Evolutionary conservation across 23 tunicate genomes (phyloP).

Genomic region (Trididemnum miniatum): DNA sequence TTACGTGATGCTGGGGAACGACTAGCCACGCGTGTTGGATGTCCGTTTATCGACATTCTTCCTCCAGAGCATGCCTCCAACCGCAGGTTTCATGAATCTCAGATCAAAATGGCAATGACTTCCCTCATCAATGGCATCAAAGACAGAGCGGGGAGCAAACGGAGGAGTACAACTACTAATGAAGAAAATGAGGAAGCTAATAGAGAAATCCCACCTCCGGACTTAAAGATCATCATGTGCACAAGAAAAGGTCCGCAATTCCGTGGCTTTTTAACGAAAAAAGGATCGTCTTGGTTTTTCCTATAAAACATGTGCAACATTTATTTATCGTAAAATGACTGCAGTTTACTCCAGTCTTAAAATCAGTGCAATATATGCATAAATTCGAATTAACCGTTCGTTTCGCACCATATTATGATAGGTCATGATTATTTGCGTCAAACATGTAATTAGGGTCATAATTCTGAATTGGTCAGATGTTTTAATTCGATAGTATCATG

Average conservation of each 20-base stretch:
- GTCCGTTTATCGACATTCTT: constrained; percentile 85
- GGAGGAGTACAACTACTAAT: constrained; percentile 35
- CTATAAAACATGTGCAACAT: neutral
- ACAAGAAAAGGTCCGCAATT: constrained; percentile 78
- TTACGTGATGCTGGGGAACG: constrained; percentile 83
- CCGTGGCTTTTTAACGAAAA: too few relatives aligned
- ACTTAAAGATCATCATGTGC: constrained; percentile 80
- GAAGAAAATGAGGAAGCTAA: neutral
- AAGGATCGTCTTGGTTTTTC: too few relatives aligned
- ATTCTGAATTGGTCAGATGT: too few relatives aligned
- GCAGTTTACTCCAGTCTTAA: too few relatives aligned
- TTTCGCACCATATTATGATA: too few relatives aligned
- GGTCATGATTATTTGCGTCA: too few relatives aligned
- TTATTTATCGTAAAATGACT: too few relatives aligned
- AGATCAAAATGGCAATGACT: constrained; percentile 64
- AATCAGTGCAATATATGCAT: too few relatives aligned
- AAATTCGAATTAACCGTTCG: too few relatives aligned
- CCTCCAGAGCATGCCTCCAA: constrained; percentile 87
- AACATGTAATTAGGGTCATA: too few relatives aligned
- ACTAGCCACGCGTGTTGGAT: constrained; percentile 70
- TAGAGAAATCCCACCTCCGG: constrained; percentile 17
- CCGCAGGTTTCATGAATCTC: constrained; percentile 87
- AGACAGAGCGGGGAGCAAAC: constrained; percentile 67
- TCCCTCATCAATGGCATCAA: constrained; percentile 79
- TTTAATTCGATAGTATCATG: too few relatives aligned